Base-by-base conservation (phyloP, 1,140 invertebrate species). In the Aplysia californica region DNA sequence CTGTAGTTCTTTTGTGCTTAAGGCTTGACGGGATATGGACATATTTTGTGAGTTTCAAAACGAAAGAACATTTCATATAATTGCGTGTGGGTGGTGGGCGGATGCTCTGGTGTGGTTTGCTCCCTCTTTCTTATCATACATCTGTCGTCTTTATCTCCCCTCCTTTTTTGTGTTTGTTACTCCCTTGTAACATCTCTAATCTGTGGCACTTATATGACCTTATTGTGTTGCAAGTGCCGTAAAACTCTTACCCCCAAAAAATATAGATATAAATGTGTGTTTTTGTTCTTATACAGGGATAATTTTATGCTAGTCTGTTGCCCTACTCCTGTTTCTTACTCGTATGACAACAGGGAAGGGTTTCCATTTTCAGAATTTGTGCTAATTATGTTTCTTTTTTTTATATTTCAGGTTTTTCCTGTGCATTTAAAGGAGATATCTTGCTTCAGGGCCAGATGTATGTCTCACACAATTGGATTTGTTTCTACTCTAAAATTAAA, bases 401-500 rank as follows among this genome's bases (percentile, higher is more conserved):
- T 76, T 66, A 41, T 72, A 66, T 93, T 92, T 35, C 91, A 95
- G 95, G 96, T 92, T 98, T 95, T 91, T 96, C 95, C 10, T 97
- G 96, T 91, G 96, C 96, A 61, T 92, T 97, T 79, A 94, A 96
- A 61, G 94, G 94, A 61, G 96, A 97, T 87, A 96, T 97, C 79
- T 90, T 97, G n/a, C 92, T 97, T 18, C 96, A 97, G 90, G 96
- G 96, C 50, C 94, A 96, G 85, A 92, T 98, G 68, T 98, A 97
- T 91, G 96, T 97, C 82, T 96, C 96, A 55, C 94, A 95, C 86
- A 96, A 96, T 86, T 96, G 96, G 90, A 96, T 97, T 90, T 96
- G 96, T 68, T 98, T 98, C 91, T 96, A 98, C 90, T 97, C 96
- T 66, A 97, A 97, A 87, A 96, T 98, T 59, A 96, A 97, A 89